Conservation (phyloP, 2,113 vertebrate species). For the Craseonycteris thonglongyai region DNA sequence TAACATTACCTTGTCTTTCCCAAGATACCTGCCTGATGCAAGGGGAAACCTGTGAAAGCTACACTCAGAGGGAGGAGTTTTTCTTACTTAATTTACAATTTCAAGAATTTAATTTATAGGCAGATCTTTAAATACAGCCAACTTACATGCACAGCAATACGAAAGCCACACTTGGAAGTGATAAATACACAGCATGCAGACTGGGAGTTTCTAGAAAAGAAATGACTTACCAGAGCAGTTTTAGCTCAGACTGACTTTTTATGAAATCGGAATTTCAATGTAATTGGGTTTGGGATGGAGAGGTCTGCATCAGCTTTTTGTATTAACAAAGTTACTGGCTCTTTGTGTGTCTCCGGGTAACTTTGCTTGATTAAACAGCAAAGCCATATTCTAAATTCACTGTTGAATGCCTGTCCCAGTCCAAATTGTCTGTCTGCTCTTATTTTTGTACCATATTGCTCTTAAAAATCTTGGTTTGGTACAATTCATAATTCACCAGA, state of each 20-base stretch:
- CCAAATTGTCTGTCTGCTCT: conserved; percentile 85
- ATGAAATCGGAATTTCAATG: conserved; percentile 58
- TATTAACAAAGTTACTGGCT: conserved; percentile 84
- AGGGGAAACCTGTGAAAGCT: conserved; percentile 72
- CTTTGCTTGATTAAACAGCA: conserved; percentile 83
- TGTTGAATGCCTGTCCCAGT: conserved; percentile 85
- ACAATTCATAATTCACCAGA: conserved; percentile 87
- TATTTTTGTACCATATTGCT: conserved; percentile 87
- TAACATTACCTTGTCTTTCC: conserved; percentile 75
- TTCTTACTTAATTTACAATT: conserved; percentile 78
- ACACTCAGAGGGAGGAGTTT: conserved; percentile 67
- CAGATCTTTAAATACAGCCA: conserved; percentile 75
- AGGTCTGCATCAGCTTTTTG: conserved; percentile 80
- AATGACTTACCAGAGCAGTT: conserved; percentile 64
- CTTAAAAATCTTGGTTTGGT: conserved; percentile 86
- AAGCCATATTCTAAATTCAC: conserved; percentile 86
- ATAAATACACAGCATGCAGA: conserved; percentile 75
- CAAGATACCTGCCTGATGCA: conserved; percentile 77
- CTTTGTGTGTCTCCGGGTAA: conserved; percentile 80
- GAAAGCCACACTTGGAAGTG: conserved; percentile 73
- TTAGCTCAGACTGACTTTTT: conserved; percentile 39
- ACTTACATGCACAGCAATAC: conserved; percentile 81
- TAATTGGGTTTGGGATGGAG: conserved; percentile 73
- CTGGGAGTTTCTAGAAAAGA: conserved; percentile 73
- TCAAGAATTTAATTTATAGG: conserved; percentile 80